Conservation (phyloP, 2,113 vertebrate genomes). For the Pithys albifrons region DNA sequence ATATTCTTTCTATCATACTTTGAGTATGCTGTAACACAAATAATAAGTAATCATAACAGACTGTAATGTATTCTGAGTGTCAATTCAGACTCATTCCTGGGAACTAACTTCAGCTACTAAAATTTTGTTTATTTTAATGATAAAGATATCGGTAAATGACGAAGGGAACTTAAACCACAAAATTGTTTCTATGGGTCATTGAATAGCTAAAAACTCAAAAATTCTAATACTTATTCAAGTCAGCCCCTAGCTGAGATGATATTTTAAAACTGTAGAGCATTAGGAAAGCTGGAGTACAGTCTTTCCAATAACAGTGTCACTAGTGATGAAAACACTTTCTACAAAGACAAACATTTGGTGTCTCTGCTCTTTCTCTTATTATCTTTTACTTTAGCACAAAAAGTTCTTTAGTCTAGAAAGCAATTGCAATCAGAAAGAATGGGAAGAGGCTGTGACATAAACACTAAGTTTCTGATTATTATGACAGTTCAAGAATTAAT, state of each 20-base stretch:
- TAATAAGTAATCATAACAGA: not conserved
- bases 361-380: not conserved
- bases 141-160: not conserved
- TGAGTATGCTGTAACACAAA: not conserved
- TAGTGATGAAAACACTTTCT: not conserved
- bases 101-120: not conserved
- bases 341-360: not conserved
- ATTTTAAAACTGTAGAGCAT: not conserved
- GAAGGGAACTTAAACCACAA: not conserved
- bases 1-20: not conserved
- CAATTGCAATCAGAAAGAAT: not conserved
- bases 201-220: not conserved
- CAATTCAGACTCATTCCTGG: not conserved
- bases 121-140: not conserved
- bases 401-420: not conserved
- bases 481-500: not conserved
- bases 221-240: not conserved
- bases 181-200: not conserved
- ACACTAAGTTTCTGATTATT: not conserved
- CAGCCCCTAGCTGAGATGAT: not conserved
- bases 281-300: not conserved
- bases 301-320: not conserved
- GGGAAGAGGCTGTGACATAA: not conserved
- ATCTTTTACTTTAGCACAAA: not conserved
- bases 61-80: not conserved